Evolutionary conservation across 1,140 invertebrate species (phyloP), one percentile per base, ranked within the genome.

Genomic region (Sitobion miscanthi): DNA sequence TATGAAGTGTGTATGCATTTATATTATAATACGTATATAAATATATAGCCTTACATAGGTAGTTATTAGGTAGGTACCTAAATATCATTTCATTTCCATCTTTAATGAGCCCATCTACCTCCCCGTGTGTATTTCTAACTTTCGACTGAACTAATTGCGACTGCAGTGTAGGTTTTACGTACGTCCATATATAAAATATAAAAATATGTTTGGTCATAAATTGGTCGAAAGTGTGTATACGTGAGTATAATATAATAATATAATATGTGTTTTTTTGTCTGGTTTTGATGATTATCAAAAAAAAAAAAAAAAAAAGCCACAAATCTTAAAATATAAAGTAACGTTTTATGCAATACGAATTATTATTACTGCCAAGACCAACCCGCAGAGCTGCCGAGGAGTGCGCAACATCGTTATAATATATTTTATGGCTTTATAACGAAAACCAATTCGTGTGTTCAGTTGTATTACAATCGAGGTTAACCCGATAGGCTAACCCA

Each of bases 361-460:
- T 86, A 87, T 20, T n/a, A 86, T 86, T 86, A 87, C n/a, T n/a
- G 49, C 47, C 14, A 17, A 49, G 45, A 87, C 30, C 45, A 87
- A 87, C 30, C 47, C 86, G 42, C 42, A 42, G 38, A 38, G 38
- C 38, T 42, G 30, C 1, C 45, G 38, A 49, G 20, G 38, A 49
- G 20, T 87, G 25, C 86, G 86, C n/a, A 87, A 87, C 47, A 52
- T 87, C 11, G 47, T 52, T 87, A 87, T 87, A 87, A 87, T 77
- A n/a, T 77, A 57, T 9, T 57, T 17, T 77, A 77, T 87, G 35
- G 83, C 83, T 85, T 85, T 85, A 42, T 42, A 87, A n/a, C n/a
- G 49, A 88, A 89, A 89, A 52, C 87, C 87, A 89, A 89, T 89
- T 87, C 86, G 86, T 86, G 45, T 52, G 9, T 88, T 88, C 87